A percentile compares a stretch with the other conserved stretches of the same genome.
Conservation (phyloP, 2,113 vertebrate species). For the Oreocharis arfaki region DNA sequence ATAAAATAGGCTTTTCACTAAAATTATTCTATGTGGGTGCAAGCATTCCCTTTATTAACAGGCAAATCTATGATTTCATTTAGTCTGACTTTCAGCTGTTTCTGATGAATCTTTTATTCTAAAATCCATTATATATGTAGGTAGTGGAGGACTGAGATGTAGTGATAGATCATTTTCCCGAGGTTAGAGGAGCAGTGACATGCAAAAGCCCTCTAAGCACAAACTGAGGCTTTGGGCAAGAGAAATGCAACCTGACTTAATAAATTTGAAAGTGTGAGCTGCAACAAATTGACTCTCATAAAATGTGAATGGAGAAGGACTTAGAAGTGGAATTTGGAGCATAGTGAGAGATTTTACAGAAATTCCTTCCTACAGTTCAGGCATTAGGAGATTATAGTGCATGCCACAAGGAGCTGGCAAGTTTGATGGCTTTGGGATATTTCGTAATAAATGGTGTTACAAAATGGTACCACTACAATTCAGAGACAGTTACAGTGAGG, state of each 20-base stretch:
- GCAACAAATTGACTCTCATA: neutral
- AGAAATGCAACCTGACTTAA: neutral
- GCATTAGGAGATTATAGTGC: neutral
- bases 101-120: neutral
- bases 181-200: neutral
- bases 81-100: neutral
- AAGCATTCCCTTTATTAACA: neutral
- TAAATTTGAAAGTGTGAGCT: neutral
- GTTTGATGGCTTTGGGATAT: neutral
- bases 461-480: neutral
- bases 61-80: neutral
- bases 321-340: neutral
- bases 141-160: neutral
- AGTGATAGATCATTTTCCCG: neutral
- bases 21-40: neutral
- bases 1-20: neutral
- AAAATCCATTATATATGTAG: neutral
- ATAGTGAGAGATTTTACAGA: neutral
- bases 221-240: neutral
- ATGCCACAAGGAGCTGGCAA: neutral
- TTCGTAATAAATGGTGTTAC: neutral
- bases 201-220: neutral
- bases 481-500: neutral
- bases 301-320: neutral
- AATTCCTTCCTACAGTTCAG: neutral